Evolutionary conservation across 2,113 vertebrate genomes (phyloP), one percentile per base, ranked within the genome.

Genomic region (Hassar affinis): DNA sequence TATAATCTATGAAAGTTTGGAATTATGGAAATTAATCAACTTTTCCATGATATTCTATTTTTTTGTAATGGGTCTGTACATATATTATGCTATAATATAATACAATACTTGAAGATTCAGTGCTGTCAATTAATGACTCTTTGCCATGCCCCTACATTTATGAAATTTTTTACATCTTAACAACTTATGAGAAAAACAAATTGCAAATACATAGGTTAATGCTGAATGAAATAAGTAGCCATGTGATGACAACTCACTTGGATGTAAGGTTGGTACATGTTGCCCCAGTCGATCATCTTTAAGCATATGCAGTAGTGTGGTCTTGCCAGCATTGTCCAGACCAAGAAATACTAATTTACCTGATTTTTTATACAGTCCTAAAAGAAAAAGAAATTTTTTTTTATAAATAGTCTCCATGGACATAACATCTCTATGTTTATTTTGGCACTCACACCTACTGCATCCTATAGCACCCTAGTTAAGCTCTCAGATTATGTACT

Each of bases 291-390:
- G 94, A 94, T 99, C 98, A 90, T 98, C 98, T 96, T 99, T 99
- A 85, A 99, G 96, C 98, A 99, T 99, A 92, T 99, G 97, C 89
- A 99, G 93, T 91, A 99, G 91, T 2, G 98, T 99, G 0, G 98
- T 99, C 93, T 99, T 99, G 82, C 98, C 98, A 80, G 97, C 97
- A 96, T 99, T 99, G 92, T 99, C 98, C 94, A 99, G 94, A 85
- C 98, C 98, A 89, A 99, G 96, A 92, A 99, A 99, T 86, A 99
- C 97, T 92, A 99, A 93, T 91, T 99, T 99, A 84, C 98, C 98
- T 0, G 97, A 96, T 93, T 99, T 99, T 94, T 97, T 99, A 93
- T 97, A 99, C 91, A 99, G 94, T 90, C 98, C 98, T 99, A 88
- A 56, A 95, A 89, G 12, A 74, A 61, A 18, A 18, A 72, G 25